A percentile compares a stretch with the other conserved stretches of the same genome.
These are phyloP conservation scores for Hystrix brachyura DNA, from an alignment of 2,113 vertebrate genomes.

Conservation along the genomic window DNA sequence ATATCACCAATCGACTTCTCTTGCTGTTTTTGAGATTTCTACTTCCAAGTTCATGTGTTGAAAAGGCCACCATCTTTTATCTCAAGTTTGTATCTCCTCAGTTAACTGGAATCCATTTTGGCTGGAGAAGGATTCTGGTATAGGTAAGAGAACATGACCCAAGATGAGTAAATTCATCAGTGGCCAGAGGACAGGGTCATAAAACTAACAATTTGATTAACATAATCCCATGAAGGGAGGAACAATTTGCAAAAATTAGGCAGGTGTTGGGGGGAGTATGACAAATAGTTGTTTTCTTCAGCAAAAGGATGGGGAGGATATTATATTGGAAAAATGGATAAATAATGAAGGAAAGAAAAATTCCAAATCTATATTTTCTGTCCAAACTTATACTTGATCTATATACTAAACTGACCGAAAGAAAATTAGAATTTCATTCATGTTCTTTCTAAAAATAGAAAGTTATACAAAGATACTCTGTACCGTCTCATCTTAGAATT, in stretches of 20 bases:
- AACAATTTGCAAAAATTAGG: neutral
- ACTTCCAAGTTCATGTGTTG: neutral
- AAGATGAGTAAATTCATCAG: neutral
- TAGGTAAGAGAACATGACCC: neutral
- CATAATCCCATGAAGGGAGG: neutral
- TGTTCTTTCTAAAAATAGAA: neutral
- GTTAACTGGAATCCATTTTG: neutral
- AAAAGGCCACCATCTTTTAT: neutral
- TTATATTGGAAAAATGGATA: neutral
- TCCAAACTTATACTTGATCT: neutral
- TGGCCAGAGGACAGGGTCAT: neutral
- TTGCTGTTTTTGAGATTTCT: neutral
- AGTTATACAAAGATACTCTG: neutral
- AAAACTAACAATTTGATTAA: neutral
- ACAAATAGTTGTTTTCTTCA: neutral
- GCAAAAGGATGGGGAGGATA: neutral
- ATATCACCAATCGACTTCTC: neutral
- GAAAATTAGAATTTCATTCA: neutral
- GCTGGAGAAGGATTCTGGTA: neutral
- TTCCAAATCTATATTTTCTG: neutral
- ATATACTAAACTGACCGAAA: neutral
- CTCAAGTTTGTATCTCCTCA: neutral
- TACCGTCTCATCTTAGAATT: neutral
- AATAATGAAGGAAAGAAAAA: neutral
- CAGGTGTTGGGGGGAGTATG: neutral